phyloP scores from a whole-genome alignment of 2,113 vertebrate species.

The Corythoichthys haematopterus region DNA sequence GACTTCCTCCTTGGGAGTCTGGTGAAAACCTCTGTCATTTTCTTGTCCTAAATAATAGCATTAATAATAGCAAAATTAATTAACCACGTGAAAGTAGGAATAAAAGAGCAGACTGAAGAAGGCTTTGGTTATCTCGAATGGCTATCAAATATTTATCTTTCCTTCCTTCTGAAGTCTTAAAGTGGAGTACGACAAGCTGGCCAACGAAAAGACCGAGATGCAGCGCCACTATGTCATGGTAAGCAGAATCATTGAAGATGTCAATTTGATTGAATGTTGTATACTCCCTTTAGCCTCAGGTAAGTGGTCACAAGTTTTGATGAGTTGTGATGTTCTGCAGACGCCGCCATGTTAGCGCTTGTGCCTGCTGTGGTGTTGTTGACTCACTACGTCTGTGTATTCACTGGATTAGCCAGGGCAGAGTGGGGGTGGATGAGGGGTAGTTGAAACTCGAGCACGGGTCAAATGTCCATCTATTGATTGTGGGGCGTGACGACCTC shows the following conservation, averaged over 20 bases:
- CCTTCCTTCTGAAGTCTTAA: constrained; percentile 69
- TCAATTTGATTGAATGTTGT: constrained; percentile 28
- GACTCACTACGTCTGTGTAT: constrained; percentile 33
- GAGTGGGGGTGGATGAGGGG: constrained; percentile 9
- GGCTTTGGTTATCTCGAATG: background rate
- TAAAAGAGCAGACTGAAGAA: background rate
- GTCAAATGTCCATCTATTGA: constrained; percentile 64
- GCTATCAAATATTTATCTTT: background rate
- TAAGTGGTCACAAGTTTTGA: constrained; percentile 54
- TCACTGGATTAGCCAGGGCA: constrained; percentile 40
- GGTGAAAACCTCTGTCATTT: constrained; percentile 31
- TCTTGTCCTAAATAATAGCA: constrained; percentile 3
- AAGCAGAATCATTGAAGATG: constrained; percentile 50
- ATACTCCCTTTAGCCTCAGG: constrained; percentile 52
- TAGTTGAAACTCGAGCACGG: constrained; percentile 42
- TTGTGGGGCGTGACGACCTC: constrained; percentile 48
- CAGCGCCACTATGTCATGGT: constrained; percentile 98
- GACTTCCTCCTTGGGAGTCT: constrained; percentile 41
- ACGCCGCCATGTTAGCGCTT: constrained; percentile 33
- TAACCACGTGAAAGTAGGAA: background rate
- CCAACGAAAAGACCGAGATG: constrained; percentile 96
- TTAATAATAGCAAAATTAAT: background rate
- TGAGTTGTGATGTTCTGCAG: constrained; percentile 16
- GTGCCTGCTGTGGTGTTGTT: constrained; percentile 22
- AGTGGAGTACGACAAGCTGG: constrained; percentile 95